These are phyloP conservation scores for Brachionus plicatilis DNA, from an alignment of 1,140 invertebrate genomes.

Conservation along the genomic window DNA sequence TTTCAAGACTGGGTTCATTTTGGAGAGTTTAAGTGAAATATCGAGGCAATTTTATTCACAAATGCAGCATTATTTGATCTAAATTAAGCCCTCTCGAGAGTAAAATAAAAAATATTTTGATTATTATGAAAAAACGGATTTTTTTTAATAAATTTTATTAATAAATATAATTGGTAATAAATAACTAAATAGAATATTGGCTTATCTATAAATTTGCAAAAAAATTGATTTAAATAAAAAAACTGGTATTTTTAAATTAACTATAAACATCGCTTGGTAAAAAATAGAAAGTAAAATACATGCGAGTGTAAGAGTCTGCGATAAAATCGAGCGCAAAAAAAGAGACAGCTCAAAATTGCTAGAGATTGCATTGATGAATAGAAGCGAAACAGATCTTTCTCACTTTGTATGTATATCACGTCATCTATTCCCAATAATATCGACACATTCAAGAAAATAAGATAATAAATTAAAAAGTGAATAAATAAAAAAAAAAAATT, in stretches of 20 bases:
- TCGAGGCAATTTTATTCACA: too few relatives aligned
- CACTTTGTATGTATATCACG: neutral
- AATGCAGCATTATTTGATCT: neutral
- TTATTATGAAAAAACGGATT: neutral
- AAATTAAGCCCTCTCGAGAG: neutral
- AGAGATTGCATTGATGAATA: constrained; percentile 21
- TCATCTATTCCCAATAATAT: neutral
- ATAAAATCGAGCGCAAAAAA: neutral
- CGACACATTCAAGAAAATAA: neutral
- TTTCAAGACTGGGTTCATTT: too few relatives aligned
- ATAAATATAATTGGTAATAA: constrained; percentile 20
- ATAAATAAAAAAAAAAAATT: neutral
- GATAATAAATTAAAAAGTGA: neutral
- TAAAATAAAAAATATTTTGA: too few relatives aligned
- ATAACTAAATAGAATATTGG: constrained; percentile 11
- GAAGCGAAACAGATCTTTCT: neutral
- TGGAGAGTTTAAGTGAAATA: too few relatives aligned
- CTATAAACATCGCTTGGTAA: constrained; percentile 8
- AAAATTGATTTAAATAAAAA: neutral
- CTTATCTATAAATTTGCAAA: constrained; percentile 5
- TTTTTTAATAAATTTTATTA: constrained; percentile 19
- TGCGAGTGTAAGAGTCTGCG: neutral
- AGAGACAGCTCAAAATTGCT: neutral
- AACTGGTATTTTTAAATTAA: constrained; percentile 8
- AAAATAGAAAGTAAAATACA: neutral